Evolutionary conservation across 2,888 invertebrate genomes (phyloP).

Genomic region (Xestia ashworthii): DNA sequence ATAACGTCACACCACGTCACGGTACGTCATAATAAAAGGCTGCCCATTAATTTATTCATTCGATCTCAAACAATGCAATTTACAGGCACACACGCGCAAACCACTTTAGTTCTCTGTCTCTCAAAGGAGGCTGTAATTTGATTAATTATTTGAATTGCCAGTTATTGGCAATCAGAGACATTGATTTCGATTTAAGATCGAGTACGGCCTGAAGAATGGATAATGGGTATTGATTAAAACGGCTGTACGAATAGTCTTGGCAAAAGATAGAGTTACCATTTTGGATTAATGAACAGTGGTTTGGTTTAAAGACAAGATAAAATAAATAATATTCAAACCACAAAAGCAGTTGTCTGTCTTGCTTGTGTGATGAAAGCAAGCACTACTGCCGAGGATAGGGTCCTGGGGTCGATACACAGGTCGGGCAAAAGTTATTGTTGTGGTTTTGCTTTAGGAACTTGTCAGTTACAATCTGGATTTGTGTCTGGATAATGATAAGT

Average conservation of each 20-base stretch:
- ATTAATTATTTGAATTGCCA: slow-evolving; percentile 26
- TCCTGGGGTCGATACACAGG: neutral
- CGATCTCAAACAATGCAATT: slow-evolving; percentile 42
- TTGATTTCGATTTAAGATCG: slow-evolving; percentile 35
- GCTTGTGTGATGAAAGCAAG: neutral
- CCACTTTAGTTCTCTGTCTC: slow-evolving; percentile 9
- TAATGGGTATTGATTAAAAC: slow-evolving; percentile 12
- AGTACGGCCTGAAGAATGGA: neutral
- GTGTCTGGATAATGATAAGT: neutral
- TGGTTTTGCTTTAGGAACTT: neutral
- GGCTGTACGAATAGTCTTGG: neutral
- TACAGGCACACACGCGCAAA: slow-evolving; percentile 8
- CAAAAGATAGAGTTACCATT: neutral
- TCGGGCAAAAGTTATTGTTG: neutral
- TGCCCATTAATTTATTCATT: slow-evolving; percentile 49
- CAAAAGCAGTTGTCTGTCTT: neutral
- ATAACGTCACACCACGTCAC: slow-evolving; percentile 37
- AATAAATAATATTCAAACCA: neutral
- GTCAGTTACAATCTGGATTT: neutral
- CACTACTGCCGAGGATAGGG: neutral
- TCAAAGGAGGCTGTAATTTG: slow-evolving; percentile 23
- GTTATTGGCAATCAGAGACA: slow-evolving; percentile 28
- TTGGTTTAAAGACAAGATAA: too few species aligned
- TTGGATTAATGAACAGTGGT: neutral
- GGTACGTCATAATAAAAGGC: slow-evolving; percentile 47